These are phyloP conservation scores for Triops cancriformis DNA, from an alignment of 1,140 invertebrate species.

Conservation along the genomic window DNA sequence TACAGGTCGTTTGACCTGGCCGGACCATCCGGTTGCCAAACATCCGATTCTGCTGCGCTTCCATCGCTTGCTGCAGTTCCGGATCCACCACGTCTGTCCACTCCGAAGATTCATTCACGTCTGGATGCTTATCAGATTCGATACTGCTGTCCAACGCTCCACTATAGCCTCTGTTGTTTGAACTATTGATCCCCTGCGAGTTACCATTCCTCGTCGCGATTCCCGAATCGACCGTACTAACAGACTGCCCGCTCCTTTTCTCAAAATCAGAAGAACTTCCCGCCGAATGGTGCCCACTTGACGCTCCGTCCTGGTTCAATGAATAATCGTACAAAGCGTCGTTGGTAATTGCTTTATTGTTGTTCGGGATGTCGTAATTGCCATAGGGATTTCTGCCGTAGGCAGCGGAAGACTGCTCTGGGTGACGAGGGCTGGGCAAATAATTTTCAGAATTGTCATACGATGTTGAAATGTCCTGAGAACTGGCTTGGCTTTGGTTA, in stretches of 20 bases:
- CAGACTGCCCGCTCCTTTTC: constrained; percentile 34
- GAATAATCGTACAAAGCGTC: neutral
- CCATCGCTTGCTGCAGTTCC: constrained; percentile 64
- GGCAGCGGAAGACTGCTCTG: neutral
- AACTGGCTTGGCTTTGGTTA: neutral
- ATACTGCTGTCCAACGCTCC: constrained; percentile 32
- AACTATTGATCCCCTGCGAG: neutral
- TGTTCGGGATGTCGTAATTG: constrained; percentile 22
- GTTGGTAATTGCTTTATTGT: neutral
- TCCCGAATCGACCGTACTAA: constrained; percentile 40
- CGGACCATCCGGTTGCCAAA: constrained; percentile 36
- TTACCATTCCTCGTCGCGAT: constrained; percentile 36
- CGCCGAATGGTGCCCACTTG: constrained; percentile 26
- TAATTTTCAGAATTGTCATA: neutral
- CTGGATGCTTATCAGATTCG: constrained; percentile 29
- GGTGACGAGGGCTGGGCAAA: neutral
- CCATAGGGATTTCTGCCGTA: constrained; percentile 14
- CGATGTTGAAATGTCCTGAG: neutral
- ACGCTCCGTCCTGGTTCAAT: constrained; percentile 16
- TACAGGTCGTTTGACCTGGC: neutral
- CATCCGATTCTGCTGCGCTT: constrained; percentile 38
- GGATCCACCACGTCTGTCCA: constrained; percentile 76
- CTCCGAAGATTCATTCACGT: constrained; percentile 44
- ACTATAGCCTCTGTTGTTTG: constrained; percentile 22
- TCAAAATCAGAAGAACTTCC: constrained; percentile 32